Conservation (phyloP, 2,113 vertebrate genomes). For the Ceuthmochares aereus region DNA sequence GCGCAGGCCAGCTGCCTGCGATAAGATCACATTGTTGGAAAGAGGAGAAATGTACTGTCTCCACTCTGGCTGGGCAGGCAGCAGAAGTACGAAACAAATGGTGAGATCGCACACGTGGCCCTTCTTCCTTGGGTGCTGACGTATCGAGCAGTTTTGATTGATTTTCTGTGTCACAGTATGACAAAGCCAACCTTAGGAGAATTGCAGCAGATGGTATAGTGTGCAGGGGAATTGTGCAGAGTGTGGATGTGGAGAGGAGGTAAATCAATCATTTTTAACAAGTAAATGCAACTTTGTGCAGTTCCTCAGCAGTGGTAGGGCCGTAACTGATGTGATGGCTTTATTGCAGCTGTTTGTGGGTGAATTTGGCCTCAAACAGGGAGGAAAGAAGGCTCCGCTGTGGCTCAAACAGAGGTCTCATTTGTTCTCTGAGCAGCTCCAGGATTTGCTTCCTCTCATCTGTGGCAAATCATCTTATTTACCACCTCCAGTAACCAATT, state of each 20-base stretch:
- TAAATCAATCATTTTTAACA: slow-evolving; percentile 34
- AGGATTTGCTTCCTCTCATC: slow-evolving; percentile 9
- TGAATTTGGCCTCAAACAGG: background rate
- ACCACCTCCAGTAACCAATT: slow-evolving; percentile 50
- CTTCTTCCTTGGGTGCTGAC: background rate
- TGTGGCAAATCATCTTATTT: slow-evolving; percentile 66
- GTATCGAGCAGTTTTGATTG: background rate
- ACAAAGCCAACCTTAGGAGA: background rate
- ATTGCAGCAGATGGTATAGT: background rate
- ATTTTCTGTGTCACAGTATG: slow-evolving; percentile 6
- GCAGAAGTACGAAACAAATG: background rate
- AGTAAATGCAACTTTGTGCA: slow-evolving; percentile 34
- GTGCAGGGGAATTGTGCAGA: background rate
- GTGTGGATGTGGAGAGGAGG: accelerated
- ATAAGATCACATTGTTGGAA: slow-evolving; percentile 64
- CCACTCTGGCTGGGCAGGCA: background rate
- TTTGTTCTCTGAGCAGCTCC: slow-evolving; percentile 31
- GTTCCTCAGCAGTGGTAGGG: background rate
- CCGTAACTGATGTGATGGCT: slow-evolving; percentile 38
- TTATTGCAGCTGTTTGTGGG: slow-evolving; percentile 61
- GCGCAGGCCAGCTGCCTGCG: slow-evolving; percentile 1
- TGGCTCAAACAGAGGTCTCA: background rate
- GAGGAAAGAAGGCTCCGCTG: slow-evolving; percentile 30
- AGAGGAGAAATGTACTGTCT: slow-evolving; percentile 16
- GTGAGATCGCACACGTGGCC: background rate